Percentiles rank a stretch among this genome's conserved stretches.
Conservation (phyloP, 2,113 vertebrate species). For the Misgurnus anguillicaudatus region DNA sequence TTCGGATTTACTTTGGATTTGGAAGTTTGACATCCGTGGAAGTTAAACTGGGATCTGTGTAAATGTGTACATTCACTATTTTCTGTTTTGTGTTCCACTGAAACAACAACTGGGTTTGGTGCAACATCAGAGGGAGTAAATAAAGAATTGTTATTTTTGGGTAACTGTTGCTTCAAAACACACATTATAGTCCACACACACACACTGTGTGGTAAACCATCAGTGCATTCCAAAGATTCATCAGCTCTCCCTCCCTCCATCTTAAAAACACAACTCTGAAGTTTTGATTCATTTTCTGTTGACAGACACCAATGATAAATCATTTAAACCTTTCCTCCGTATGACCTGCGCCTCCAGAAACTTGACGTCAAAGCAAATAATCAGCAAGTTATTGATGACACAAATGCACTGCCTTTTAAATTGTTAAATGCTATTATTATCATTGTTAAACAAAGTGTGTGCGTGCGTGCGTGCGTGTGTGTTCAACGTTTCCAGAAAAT, state of each 20-base stretch:
- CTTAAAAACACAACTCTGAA: slow-evolving; percentile 33
- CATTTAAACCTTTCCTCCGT: neutral
- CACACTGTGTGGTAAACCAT: neutral
- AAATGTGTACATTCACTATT: too few species aligned
- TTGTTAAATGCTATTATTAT: slow-evolving; percentile 1
- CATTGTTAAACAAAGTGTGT: neutral
- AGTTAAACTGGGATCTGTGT: too few species aligned
- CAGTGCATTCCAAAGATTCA: slow-evolving; percentile 25
- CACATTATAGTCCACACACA: neutral
- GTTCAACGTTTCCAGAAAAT: too few species aligned
- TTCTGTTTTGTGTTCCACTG: too few species aligned
- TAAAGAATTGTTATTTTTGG: neutral
- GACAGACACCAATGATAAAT: slow-evolving; percentile 43
- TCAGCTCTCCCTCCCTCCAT: slow-evolving; percentile 17
- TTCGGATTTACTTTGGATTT: too few species aligned
- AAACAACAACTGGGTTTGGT: too few species aligned
- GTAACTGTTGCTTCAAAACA: neutral
- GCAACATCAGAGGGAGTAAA: too few species aligned
- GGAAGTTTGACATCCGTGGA: too few species aligned
- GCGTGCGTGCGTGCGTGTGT: too few species aligned
- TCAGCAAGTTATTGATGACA: neutral
- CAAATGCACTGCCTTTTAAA: neutral
- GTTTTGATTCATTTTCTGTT: slow-evolving; percentile 28
- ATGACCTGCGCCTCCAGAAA: slow-evolving; percentile 11
- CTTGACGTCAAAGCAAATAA: slow-evolving; percentile 18